Evolutionary conservation across 1,140 invertebrate species (phyloP).

Genomic region (Popillia japonica): DNA sequence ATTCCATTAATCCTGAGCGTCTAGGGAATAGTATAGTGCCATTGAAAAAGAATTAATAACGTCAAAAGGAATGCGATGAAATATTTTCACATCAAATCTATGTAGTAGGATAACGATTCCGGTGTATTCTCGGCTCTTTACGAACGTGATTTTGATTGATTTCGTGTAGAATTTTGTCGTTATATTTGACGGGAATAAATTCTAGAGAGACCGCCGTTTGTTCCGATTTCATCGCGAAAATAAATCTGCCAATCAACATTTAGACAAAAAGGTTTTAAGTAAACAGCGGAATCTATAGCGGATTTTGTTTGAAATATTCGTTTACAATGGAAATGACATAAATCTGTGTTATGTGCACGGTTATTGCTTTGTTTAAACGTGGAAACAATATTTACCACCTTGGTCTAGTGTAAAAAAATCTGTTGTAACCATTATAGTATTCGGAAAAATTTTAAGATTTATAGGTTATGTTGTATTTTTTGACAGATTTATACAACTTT

Average conservation of each 20-base stretch:
- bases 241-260: not conserved
- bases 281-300: not conserved
- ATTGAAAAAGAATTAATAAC: conserved; percentile 19
- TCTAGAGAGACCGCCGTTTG: not conserved
- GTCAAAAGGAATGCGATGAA: not conserved
- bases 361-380: not conserved
- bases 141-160: not conserved
- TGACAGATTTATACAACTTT: too few species aligned
- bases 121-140: not conserved
- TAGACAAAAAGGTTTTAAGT: not conserved
- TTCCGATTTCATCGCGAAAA: conserved; percentile 1
- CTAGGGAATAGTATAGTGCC: not conserved
- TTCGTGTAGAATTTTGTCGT: not conserved
- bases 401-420: too few species aligned
- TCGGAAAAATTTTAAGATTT: too few species aligned
- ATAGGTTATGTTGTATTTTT: too few species aligned
- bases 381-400: too few species aligned
- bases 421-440: too few species aligned
- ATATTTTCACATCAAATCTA: not conserved
- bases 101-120: not conserved
- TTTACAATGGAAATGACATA: not conserved
- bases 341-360: not conserved
- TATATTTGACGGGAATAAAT: not conserved
- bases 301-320: not conserved
- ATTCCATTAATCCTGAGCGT: conserved; percentile 2